phyloP scores from a whole-genome alignment of 2,113 vertebrate species.

The Isichthys henryi region DNA sequence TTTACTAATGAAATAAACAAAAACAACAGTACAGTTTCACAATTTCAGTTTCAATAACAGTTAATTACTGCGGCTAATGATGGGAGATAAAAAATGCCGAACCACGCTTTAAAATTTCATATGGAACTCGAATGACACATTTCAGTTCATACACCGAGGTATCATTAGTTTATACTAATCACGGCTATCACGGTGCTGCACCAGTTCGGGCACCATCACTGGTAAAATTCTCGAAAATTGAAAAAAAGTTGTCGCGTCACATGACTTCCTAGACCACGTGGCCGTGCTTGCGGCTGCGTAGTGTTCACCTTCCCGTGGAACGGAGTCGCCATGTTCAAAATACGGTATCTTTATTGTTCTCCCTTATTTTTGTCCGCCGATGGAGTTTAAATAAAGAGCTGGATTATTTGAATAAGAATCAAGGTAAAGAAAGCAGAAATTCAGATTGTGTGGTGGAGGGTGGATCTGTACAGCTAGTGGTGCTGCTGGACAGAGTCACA shows the following conservation, averaged over 20 bases:
- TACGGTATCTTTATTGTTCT: conserved; percentile 55
- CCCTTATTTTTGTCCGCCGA: conserved; percentile 44
- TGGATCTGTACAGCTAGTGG: background rate
- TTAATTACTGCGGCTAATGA: background rate
- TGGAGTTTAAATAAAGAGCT: conserved; percentile 67
- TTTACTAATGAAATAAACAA: background rate
- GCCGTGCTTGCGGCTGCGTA: background rate
- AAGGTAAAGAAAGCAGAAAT: conserved; percentile 52
- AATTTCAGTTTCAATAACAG: background rate
- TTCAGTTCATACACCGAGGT: background rate
- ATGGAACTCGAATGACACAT: background rate
- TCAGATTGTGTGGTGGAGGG: background rate
- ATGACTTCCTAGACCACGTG: background rate
- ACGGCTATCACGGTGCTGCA: background rate
- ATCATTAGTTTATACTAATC: background rate
- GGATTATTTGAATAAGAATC: conserved; percentile 55
- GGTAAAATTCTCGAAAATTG: background rate
- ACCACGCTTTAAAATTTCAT: background rate
- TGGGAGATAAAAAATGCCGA: background rate
- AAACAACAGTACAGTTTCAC: background rate
- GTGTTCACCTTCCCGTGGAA: background rate
- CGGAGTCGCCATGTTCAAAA: conserved; percentile 57
- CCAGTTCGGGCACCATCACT: background rate
- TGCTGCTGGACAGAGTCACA: background rate
- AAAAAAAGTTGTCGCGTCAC: background rate